A percentile compares a stretch with the other conserved stretches of the same genome.
phyloP scores from a whole-genome alignment of 2,888 invertebrate species.

The Drosophila tanythrix region DNA sequence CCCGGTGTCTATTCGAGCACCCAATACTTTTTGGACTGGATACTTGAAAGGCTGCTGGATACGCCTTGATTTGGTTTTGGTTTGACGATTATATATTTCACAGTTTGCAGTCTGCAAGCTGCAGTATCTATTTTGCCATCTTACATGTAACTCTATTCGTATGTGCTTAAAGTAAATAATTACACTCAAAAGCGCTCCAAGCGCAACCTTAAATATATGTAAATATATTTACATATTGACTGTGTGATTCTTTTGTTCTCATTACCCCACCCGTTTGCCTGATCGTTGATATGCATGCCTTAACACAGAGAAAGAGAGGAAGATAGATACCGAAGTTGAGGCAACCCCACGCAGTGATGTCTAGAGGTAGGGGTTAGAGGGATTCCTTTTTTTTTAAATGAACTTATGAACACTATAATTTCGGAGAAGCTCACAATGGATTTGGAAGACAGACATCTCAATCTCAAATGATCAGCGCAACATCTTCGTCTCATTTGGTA shows the following conservation, averaged over 20 bases:
- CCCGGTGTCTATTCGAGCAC: slow-evolving; percentile 88
- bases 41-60: slow-evolving; percentile 83
- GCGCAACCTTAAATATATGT: slow-evolving; percentile 51
- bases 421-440: slow-evolving; percentile 28
- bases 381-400: no score
- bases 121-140: slow-evolving; percentile 18
- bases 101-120: neutral
- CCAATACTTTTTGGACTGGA: slow-evolving; percentile 88
- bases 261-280: slow-evolving; percentile 38
- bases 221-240: slow-evolving; percentile 27
- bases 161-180: slow-evolving; percentile 35
- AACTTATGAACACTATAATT: slow-evolving; percentile 64
- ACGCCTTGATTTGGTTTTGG: slow-evolving; percentile 47
- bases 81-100: neutral
- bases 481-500: neutral
- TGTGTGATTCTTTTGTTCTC: slow-evolving; percentile 56
- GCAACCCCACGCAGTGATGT: no score
- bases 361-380: no score
- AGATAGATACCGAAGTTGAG: no score
- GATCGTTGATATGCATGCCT: slow-evolving; percentile 59
- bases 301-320: neutral
- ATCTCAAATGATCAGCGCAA: slow-evolving; percentile 29
- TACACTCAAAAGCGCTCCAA: slow-evolving; percentile 17
- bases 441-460: slow-evolving; percentile 34
- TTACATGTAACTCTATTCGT: slow-evolving; percentile 3